Evolutionary conservation across 2,888 invertebrate genomes (phyloP), one percentile per base, ranked within the genome.

Genomic region (Crossocerus cetratus): DNA sequence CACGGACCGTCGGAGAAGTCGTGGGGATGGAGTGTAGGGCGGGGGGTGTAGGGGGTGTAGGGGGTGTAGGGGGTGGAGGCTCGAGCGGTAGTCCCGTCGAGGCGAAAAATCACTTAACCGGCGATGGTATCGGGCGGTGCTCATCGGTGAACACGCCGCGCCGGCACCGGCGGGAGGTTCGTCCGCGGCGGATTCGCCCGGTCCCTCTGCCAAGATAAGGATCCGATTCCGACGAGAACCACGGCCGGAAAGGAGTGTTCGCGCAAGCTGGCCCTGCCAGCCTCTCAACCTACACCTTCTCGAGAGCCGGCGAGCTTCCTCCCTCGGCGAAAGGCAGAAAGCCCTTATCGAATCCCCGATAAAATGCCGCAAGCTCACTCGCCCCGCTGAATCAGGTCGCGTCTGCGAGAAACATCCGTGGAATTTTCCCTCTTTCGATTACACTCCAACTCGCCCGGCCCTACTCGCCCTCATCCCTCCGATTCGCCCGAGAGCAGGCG

Each of bases 31-130:
- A n/a, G n/a, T n/a, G n/a, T n/a, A 32, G 2, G 2, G 23, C 4
- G 2, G 23, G 23, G 23, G 23, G 2, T 13, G 45, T 13, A 14
- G n/a, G 45, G 59, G 60, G 42, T 21, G 49, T 59, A 53, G 22
- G 5, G 2, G 22, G 58, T 44, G 42, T 5, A 8, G 59, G 22
- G 16, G 44, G 55, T 22, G 16, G 18, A 23, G 44, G 68, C 68
- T 68, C 73, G 53, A 32, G 13, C 65, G 72, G 65, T 69, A 70
- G 78, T 69, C 75, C 69, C 74, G 62, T 14, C 73, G 76, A 74
- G 75, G 74, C 81, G 83, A 82, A 82, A 82, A 82, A 82, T 82
- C 82, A 82, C 83, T 82, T 83, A 82, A 81, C 72, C 75, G 69
- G 55, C 71, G 81, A 83, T 82, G 72, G 65, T 82, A 82, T 82